Percentiles rank a stretch among this genome's conserved stretches.
Evolutionary conservation across 2,797 vertebrate genomes (phyloP).

Genomic region (Neostethus bicornis): DNA sequence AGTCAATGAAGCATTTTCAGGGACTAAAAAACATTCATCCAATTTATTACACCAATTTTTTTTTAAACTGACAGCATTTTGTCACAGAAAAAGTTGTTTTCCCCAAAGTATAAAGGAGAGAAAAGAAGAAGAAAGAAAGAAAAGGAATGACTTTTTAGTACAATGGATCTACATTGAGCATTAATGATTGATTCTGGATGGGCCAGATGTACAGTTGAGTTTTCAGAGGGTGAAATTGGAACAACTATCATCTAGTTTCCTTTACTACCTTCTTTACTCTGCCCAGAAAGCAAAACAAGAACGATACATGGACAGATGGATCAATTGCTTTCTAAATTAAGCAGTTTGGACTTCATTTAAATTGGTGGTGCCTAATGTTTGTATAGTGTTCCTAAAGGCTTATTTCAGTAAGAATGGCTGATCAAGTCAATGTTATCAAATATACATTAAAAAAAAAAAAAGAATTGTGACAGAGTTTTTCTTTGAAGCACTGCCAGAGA

Average conservation of each 20-base stretch:
- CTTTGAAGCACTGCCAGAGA: not conserved
- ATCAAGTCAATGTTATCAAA: constrained; percentile 12
- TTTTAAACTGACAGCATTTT: too few relatives aligned
- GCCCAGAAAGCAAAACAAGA: not conserved
- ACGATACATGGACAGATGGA: constrained; percentile 5
- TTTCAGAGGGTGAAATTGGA: not conserved
- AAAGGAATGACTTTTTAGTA: not conserved
- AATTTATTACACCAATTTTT: too few relatives aligned
- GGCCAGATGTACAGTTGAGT: not conserved
- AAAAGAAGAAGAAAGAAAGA: not conserved
- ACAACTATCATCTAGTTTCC: not conserved
- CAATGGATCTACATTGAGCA: constrained; percentile 1
- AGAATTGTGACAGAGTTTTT: constrained; percentile 2
- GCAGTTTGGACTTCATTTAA: constrained; percentile 18
- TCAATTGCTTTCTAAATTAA: constrained; percentile 11
- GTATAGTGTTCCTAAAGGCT: constrained; percentile 12
- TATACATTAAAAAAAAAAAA: constrained; percentile 10
- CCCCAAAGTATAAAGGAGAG: not conserved
- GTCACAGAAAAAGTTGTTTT: too few relatives aligned
- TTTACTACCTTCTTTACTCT: not conserved
- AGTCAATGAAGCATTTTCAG: too few relatives aligned
- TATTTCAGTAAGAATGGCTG: constrained; percentile 2
- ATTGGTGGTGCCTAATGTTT: constrained; percentile 2
- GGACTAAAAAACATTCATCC: too few relatives aligned
- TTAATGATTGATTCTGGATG: not conserved